Evolutionary conservation across 2,888 invertebrate species (phyloP).

Genomic region (Hypolimnas misippus): DNA sequence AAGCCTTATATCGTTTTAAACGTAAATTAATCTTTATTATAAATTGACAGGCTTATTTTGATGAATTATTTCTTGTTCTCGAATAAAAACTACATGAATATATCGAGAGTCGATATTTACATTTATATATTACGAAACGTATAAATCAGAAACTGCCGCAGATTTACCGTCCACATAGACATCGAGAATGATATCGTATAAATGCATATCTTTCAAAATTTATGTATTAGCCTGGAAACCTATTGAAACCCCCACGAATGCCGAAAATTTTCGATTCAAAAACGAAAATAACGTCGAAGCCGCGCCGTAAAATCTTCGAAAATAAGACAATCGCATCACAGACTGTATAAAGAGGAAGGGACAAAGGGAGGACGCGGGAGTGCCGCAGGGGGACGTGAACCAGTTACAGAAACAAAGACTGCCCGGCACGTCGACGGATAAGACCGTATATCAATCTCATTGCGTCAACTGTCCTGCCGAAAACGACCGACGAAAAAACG

Average conservation of each 20-base stretch:
- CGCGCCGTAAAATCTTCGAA: constrained; percentile 55
- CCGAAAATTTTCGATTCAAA: constrained; percentile 47
- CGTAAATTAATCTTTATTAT: background rate
- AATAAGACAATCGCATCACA: constrained; percentile 74
- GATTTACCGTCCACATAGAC: constrained; percentile 2
- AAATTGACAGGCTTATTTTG: constrained; percentile 10
- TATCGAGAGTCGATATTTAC: background rate
- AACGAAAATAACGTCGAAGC: constrained; percentile 47
- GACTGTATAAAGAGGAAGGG: constrained; percentile 75
- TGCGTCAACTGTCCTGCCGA: constrained; percentile 78
- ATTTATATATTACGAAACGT: background rate
- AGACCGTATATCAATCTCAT: constrained; percentile 80
- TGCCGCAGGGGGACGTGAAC: constrained; percentile 56
- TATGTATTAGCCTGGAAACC: constrained; percentile 27
- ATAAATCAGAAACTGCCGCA: constrained; percentile 8
- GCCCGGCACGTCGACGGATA: constrained; percentile 77
- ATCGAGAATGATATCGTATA: constrained; percentile 15
- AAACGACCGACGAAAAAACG: constrained; percentile 78
- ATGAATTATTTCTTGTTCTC: constrained; percentile 9
- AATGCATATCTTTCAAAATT: constrained; percentile 17
- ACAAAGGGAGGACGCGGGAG: constrained; percentile 68
- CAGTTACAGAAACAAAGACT: constrained; percentile 81
- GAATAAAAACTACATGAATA: constrained; percentile 4
- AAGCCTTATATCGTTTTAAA: constrained; percentile 1
- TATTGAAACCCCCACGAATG: constrained; percentile 45